Base-by-base conservation (phyloP, 2,113 vertebrate genomes). In the Hassar affinis region DNA sequence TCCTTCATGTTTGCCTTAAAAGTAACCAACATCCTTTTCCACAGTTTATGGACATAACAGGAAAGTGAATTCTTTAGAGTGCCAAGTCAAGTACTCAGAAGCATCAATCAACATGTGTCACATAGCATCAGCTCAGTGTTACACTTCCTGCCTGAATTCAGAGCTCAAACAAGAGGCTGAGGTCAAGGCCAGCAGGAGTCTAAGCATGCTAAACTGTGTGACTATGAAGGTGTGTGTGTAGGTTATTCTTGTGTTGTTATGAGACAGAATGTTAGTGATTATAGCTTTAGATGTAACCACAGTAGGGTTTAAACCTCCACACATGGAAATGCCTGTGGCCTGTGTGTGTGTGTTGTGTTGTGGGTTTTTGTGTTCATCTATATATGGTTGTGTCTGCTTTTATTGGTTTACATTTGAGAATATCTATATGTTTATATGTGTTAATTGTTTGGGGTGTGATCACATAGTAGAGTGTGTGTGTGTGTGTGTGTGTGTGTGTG, bases 241-340 rank as follows among this genome's bases (percentile, higher is more conserved):
- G 66, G 86, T 86, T 88, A 88, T 88, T 88, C 85, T 88, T 77
- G 82, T 88, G 75, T 59, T 78, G 79, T 82, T 86, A 84, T 86
- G 85, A 88, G 85, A 86, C 51, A 82, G 85, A 80, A 88, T 80
- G 74, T 82, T 84, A 81, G 75, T 86, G 82, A 88, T 88, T 88
- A 88, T 88, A 71, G 79, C 82, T 86, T 76, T 76, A 52, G 59
- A 69, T 4, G 27, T 76, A 47, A 87, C 86, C 86, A 25, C 83
- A 87, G 51, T 57, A 66, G 71, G 86, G 75, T 82, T 85, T 87
- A 47, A 42, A 57, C 64, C 49, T 33, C 82, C 80, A 79, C 79
- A 84, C 61, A 82, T 57, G 85, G 83, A 86, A 86, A 86, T 88
- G 85, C 87, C 85, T 88, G 87, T 82, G 85, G 79, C n/a, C 27